Percentiles rank a stretch among this genome's conserved stretches.
These are phyloP conservation scores for Epirrhoe alternata DNA, from an alignment of 2,888 invertebrate genomes.

Conservation along the genomic window DNA sequence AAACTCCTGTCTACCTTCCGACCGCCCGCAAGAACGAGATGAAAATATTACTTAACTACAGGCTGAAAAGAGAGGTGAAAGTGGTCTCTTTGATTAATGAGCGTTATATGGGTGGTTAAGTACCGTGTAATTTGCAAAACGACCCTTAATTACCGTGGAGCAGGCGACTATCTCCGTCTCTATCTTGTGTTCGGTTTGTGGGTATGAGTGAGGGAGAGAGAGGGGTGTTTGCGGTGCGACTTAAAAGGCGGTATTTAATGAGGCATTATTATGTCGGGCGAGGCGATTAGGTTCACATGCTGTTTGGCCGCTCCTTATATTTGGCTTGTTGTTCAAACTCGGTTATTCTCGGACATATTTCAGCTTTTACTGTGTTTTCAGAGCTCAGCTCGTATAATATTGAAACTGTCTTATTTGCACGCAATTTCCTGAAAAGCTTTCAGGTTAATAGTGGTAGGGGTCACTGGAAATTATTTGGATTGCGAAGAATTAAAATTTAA, in stretches of 20 bases:
- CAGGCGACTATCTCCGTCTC: slow-evolving; percentile 78
- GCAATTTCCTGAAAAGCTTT: slow-evolving; percentile 20
- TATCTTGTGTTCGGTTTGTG: slow-evolving; percentile 55
- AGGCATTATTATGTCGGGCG: slow-evolving; percentile 83
- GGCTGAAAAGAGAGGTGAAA: slow-evolving; percentile 60
- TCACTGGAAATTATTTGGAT: not conserved
- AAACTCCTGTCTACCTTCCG: slow-evolving; percentile 75
- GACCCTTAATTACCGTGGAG: slow-evolving; percentile 87
- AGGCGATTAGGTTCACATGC: slow-evolving; percentile 81
- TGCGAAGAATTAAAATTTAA: not conserved
- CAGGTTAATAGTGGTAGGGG: not conserved
- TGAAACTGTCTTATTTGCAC: slow-evolving; percentile 15
- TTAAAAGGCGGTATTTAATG: slow-evolving; percentile 81
- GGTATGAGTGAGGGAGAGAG: slow-evolving; percentile 60
- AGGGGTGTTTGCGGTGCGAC: slow-evolving; percentile 64
- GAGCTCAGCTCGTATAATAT: slow-evolving; percentile 17
- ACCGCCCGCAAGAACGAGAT: slow-evolving; percentile 60
- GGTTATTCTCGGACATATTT: slow-evolving; percentile 56
- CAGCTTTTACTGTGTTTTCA: slow-evolving; percentile 28
- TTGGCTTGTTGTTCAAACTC: slow-evolving; percentile 72
- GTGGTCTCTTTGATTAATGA: slow-evolving; percentile 86
- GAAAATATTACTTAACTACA: slow-evolving; percentile 33
- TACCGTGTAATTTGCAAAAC: slow-evolving; percentile 92
- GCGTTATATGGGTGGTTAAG: slow-evolving; percentile 89
- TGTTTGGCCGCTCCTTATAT: slow-evolving; percentile 81